Percentiles rank a stretch among this genome's conserved stretches.
Conservation (phyloP, 1,140 invertebrate genomes). For the Neotoxoptera formosana region DNA sequence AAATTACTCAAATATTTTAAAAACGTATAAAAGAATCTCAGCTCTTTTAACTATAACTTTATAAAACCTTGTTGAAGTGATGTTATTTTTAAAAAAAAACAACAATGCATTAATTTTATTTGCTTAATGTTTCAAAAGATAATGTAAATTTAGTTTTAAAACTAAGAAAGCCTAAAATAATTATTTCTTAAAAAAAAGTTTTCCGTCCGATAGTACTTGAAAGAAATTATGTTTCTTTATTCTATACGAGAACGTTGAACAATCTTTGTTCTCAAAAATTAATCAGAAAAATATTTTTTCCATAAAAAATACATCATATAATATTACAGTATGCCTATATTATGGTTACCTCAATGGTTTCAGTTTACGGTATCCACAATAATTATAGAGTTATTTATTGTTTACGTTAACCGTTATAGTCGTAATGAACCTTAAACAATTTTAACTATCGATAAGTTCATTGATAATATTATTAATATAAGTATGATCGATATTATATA, state of each 20-base stretch:
- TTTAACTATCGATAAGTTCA: background rate
- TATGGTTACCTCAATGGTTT: background rate
- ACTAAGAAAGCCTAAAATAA: background rate
- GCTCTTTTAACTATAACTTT: background rate
- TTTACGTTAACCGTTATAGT: background rate
- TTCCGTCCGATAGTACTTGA: background rate
- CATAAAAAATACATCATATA: background rate
- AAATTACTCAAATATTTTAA: background rate
- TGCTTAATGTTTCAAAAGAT: background rate
- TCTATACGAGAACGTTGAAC: background rate
- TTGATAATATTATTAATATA: too few relatives aligned
- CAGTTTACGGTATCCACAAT: background rate
- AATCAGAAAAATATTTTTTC: background rate
- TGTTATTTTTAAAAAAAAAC: background rate
- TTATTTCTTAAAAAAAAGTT: background rate
- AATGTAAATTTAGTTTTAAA: background rate
- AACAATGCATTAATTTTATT: background rate
- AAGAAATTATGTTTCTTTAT: background rate
- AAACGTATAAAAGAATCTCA: background rate
- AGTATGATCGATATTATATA: too few relatives aligned
- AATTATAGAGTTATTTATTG: background rate
- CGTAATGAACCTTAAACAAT: background rate
- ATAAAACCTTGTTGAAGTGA: background rate
- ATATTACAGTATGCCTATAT: background rate
- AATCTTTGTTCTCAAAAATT: background rate